Conservation (phyloP, 2,888 invertebrate species). For the Dryocosmus kuriphilus region DNA sequence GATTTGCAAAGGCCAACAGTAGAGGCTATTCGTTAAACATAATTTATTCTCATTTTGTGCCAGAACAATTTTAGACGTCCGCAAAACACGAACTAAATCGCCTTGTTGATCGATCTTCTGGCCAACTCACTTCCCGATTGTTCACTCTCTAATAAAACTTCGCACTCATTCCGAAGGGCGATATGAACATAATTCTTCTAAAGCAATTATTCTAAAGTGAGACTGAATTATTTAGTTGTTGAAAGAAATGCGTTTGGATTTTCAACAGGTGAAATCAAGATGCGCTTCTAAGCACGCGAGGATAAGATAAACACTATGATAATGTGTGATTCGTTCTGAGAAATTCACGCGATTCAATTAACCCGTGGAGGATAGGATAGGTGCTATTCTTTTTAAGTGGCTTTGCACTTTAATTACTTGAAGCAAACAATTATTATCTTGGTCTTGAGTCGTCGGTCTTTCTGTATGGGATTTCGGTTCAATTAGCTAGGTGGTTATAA, state of each 20-base stretch:
- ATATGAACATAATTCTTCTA: background rate
- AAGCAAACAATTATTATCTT: constrained; percentile 39
- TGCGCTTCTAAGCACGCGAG: constrained; percentile 27
- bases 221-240: constrained; percentile 24
- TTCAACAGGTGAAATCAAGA: constrained; percentile 25
- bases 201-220: background rate
- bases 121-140: background rate
- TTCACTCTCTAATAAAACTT: constrained; percentile 19
- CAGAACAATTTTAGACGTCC: background rate
- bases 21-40: background rate
- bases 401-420: constrained; percentile 34
- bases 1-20: background rate
- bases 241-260: constrained; percentile 22
- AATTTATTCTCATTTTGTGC: background rate
- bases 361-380: constrained; percentile 13
- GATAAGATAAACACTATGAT: constrained; percentile 37
- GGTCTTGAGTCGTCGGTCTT: constrained; percentile 30
- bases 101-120: constrained; percentile 20
- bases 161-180: background rate
- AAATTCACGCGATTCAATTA: constrained; percentile 39
- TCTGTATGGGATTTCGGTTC: constrained; percentile 22
- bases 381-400: constrained; percentile 38
- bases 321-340: constrained; percentile 38
- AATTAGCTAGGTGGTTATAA: constrained; percentile 32
- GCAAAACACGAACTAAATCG: constrained; percentile 3